Base-by-base conservation (phyloP, 2,888 invertebrate genomes). In the Stenodera caucasica region DNA sequence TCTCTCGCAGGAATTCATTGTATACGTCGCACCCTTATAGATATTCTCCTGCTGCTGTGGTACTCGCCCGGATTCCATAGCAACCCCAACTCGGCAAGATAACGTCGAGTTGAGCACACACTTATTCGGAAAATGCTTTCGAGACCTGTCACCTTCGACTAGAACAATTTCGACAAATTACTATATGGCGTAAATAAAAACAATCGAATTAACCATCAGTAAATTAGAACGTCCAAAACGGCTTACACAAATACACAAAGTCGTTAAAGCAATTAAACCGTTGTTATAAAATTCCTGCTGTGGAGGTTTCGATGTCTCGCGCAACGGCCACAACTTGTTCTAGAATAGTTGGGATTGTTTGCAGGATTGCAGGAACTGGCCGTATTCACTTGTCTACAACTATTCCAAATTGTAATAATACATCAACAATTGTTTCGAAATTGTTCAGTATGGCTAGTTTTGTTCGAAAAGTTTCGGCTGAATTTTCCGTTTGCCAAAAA, bases 1-100 rank as follows among this genome's bases (percentile, higher is more conserved):
- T 54, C 58, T 55, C 55, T 63, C 61, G 50, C 63, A 63, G 67
- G 65, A 67, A 65, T 67, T 60, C 57, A 59, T 56, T 53, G 61
- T 58, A 63, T 52, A 57, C 60, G 56, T 26, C 60, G 45, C 45
- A 62, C 67, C 68, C 69, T 66, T 68, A 67, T 66, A 63, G 26
- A 26, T 26, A n/a, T n/a, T 26, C 5, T 26, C 26, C 5, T 26
- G 5, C 66, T 70, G 67, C 63, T 70, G 68, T 68, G 61, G 63
- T 64, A 64, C 68, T 65, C 66, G 64, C 62, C 65, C 63, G 69
- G 70, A 69, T 68, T 70, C 69, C 72, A 72, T 73, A 70, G 72
- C 71, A 71, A 72, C 71, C 70, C 70, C 68, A 69, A 67, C 69
- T 70, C 59, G 67, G 69, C 67, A 70, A 70, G 71, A 72, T 71